Evolutionary conservation across 2,113 vertebrate species (phyloP).

Genomic region (Chrysochloris asiatica): DNA sequence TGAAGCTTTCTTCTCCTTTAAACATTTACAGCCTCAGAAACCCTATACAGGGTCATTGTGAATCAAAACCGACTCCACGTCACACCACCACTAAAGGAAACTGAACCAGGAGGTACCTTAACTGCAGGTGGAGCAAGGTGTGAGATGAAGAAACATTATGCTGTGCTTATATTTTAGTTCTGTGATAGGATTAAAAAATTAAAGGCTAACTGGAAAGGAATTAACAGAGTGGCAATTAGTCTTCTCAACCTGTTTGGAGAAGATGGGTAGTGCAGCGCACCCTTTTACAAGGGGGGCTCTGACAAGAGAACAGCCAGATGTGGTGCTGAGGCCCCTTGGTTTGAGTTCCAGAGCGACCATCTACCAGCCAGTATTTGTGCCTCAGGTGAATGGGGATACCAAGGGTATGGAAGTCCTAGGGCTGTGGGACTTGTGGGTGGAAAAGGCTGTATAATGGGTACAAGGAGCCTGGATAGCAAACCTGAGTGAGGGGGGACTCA

Average conservation of each 20-base stretch:
- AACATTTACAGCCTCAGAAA: too few species aligned
- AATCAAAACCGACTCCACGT: too few species aligned
- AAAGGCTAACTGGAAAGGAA: neutral
- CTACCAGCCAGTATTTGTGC: neutral
- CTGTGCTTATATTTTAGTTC: constrained; percentile 30
- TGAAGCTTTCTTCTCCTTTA: too few species aligned
- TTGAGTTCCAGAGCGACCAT: neutral
- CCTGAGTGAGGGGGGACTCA: neutral
- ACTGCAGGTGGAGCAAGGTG: constrained; percentile 30
- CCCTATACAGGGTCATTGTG: too few species aligned
- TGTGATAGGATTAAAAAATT: neutral
- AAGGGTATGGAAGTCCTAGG: neutral
- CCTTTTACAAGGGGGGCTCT: too few species aligned
- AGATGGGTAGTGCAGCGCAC: too few species aligned
- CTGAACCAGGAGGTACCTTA: constrained; percentile 3
- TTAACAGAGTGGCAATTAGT: neutral
- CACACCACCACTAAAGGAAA: too few species aligned
- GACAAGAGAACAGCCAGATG: neutral
- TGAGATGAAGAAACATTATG: neutral
- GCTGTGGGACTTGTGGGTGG: too few species aligned
- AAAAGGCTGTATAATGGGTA: neutral
- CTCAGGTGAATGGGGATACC: neutral
- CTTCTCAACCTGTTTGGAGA: neutral
- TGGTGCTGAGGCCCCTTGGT: too few species aligned
- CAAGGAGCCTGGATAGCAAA: neutral